Conservation (phyloP, 2,797 vertebrate species). For the Coregonus sp. region DNA sequence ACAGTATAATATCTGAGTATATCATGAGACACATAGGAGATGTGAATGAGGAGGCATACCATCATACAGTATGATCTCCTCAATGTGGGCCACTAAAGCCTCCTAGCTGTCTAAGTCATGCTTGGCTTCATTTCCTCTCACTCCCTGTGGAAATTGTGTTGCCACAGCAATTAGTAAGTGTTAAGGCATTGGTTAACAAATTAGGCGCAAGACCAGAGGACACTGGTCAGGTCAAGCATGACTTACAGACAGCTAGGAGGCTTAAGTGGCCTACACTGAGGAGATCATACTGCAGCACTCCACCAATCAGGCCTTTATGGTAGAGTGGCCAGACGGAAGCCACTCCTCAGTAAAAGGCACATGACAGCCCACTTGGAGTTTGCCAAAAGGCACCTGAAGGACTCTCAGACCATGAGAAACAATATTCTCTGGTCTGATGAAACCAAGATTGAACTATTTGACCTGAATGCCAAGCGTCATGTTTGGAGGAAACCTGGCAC, state of each 20-base stretch:
- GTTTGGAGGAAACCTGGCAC: no score
- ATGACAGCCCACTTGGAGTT: no score
- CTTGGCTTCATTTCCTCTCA: background rate
- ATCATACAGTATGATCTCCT: background rate
- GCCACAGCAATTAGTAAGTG: background rate
- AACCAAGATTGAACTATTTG: no score
- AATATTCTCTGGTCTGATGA: no score
- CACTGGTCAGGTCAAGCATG: background rate
- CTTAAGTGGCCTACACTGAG: background rate
- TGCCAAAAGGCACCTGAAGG: no score
- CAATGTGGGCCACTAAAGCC: background rate
- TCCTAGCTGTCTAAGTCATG: background rate
- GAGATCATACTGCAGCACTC: background rate
- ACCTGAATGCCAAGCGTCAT: no score
- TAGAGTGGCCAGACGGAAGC: no score
- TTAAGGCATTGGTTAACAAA: background rate
- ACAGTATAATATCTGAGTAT: background rate
- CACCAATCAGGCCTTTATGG: no score
- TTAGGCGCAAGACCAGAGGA: background rate
- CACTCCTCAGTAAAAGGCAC: no score
- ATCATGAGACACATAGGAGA: background rate
- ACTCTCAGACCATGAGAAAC: no score
- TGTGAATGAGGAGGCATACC: no score
- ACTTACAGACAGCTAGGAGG: background rate
- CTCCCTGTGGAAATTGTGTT: background rate